Percentiles rank a stretch among this genome's conserved stretches.
These are phyloP conservation scores for Cheirogaleus medius DNA, from an alignment of 2,113 vertebrate species.

Conservation along the genomic window DNA sequence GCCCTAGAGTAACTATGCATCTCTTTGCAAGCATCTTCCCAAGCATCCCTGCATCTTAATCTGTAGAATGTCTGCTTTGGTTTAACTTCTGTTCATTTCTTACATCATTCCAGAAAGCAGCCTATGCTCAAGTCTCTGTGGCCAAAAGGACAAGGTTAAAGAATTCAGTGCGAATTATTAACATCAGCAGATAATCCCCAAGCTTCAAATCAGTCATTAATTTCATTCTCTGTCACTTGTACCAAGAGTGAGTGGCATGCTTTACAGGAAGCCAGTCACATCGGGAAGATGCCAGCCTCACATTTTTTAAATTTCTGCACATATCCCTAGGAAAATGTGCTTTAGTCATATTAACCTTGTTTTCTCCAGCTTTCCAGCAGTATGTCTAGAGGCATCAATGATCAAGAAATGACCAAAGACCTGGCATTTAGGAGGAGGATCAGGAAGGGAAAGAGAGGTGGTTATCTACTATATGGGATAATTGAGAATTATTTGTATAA, in stretches of 20 bases:
- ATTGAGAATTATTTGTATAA: background rate
- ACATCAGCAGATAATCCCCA: background rate
- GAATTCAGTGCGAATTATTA: slow-evolving; percentile 33
- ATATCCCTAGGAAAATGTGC: background rate
- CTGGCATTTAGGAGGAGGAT: background rate
- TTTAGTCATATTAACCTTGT: slow-evolving; percentile 13
- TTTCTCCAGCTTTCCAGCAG: background rate
- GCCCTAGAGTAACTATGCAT: background rate
- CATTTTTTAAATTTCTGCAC: slow-evolving; percentile 8
- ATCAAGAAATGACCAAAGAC: slow-evolving; percentile 43
- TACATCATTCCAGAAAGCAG: slow-evolving; percentile 36
- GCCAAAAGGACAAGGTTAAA: slow-evolving; percentile 23
- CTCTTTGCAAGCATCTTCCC: background rate
- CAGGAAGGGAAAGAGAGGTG: background rate
- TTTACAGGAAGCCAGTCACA: slow-evolving; percentile 6
- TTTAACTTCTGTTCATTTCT: slow-evolving; percentile 38
- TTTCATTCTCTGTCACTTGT: background rate
- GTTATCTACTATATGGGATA: background rate
- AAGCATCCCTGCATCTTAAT: background rate
- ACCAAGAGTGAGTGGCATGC: background rate
- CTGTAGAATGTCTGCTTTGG: slow-evolving; percentile 16
- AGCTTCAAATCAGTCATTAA: slow-evolving; percentile 19
- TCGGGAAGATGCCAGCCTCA: background rate
- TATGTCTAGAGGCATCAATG: background rate
- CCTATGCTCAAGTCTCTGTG: slow-evolving; percentile 9